Percentiles rank a stretch among this genome's conserved stretches.
These are phyloP conservation scores for Drosophila recens DNA, from an alignment of 2,888 invertebrate species.

Conservation along the genomic window DNA sequence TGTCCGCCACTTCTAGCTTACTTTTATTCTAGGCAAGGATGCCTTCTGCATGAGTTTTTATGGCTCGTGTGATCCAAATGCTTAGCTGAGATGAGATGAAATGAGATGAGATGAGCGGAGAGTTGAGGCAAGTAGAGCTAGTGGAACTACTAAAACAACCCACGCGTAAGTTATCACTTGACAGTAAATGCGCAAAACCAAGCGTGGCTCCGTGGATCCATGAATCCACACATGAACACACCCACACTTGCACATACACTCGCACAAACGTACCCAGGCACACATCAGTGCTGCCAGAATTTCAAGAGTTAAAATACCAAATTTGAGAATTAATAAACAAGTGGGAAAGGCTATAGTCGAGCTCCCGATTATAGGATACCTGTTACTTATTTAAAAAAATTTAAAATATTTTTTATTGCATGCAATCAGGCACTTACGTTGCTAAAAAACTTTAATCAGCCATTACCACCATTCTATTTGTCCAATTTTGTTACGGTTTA, in stretches of 20 bases:
- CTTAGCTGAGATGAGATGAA: background rate
- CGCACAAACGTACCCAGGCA: background rate
- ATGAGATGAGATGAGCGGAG: background rate
- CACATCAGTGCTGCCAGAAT: background rate
- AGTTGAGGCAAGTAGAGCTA: slow-evolving; percentile 9
- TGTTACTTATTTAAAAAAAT: no score
- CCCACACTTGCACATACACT: slow-evolving; percentile 17
- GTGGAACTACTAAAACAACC: slow-evolving; percentile 66
- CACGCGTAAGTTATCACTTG: slow-evolving; percentile 73
- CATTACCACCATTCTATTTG: no score
- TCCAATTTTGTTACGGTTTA: no score
- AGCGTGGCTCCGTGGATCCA: slow-evolving; percentile 62
- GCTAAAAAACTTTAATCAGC: no score
- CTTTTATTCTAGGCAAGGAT: slow-evolving; percentile 37
- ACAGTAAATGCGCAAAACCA: slow-evolving; percentile 69
- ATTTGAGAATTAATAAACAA: no score
- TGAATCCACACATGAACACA: slow-evolving; percentile 42
- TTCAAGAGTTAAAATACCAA: background rate
- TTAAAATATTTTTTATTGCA: no score
- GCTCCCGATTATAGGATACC: no score
- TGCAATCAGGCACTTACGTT: no score
- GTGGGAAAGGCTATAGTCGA: no score
- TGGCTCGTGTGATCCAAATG: slow-evolving; percentile 43
- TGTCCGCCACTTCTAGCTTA: slow-evolving; percentile 13
- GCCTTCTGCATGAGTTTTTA: slow-evolving; percentile 37